Evolutionary conservation across 2,888 invertebrate genomes (phyloP).

Genomic region (Brachyptera risi): DNA sequence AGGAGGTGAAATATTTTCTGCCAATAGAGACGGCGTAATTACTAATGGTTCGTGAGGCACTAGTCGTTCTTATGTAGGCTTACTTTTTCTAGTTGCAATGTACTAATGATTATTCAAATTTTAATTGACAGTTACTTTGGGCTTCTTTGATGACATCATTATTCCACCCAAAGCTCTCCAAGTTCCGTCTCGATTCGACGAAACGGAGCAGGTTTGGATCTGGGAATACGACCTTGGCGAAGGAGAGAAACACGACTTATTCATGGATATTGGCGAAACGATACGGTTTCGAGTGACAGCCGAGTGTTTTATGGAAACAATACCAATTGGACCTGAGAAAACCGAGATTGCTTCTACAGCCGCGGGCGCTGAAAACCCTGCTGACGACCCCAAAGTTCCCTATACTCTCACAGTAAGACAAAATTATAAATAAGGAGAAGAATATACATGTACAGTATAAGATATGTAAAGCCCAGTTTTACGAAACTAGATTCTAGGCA

Average conservation of each 20-base stretch:
- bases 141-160: conserved; percentile 95
- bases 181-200: conserved; percentile 89
- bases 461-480: too few relatives aligned
- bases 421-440: too few relatives aligned
- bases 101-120: too few relatives aligned
- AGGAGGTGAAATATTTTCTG: too few relatives aligned
- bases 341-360: conserved; percentile 50
- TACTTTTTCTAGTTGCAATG: too few relatives aligned
- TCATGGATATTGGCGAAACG: conserved; percentile 85
- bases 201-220: conserved; percentile 90
- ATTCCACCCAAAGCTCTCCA: conserved; percentile 89
- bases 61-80: too few relatives aligned
- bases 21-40: too few relatives aligned
- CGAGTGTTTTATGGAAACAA: conserved; percentile 85
- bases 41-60: too few relatives aligned
- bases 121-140: conserved; percentile 72
- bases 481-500: too few relatives aligned
- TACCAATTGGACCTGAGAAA: conserved; percentile 57
- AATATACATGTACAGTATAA: too few relatives aligned
- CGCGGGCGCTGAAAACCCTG: conserved; percentile 45
- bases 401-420: conserved; percentile 57
- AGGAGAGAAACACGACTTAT: conserved; percentile 79
- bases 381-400: conserved; percentile 55
- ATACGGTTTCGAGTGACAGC: conserved; percentile 86
- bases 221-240: conserved; percentile 91